Conservation (phyloP, 2,797 vertebrate genomes). For the Enteromius mattozi region DNA sequence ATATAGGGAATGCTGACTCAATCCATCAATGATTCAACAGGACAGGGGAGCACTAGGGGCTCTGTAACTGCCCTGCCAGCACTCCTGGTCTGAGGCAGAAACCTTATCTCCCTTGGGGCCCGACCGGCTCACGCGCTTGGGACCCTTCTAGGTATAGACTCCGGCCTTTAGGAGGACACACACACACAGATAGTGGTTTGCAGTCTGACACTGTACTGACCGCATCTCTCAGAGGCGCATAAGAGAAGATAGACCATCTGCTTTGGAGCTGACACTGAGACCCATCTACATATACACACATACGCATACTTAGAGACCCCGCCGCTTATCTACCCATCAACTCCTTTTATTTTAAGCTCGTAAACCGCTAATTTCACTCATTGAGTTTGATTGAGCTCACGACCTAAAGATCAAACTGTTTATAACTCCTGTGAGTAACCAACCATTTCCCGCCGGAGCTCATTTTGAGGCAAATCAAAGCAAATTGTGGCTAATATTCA, state of each 20-base stretch:
- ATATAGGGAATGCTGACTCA: conserved; percentile 60
- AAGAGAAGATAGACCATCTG: conserved; percentile 54
- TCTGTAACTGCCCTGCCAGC: conserved; percentile 66
- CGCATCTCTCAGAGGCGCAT: conserved; percentile 55
- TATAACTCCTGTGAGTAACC: conserved; percentile 21
- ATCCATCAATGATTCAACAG: conserved; percentile 71
- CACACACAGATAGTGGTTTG: conserved; percentile 54
- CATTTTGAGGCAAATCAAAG: conserved; percentile 24
- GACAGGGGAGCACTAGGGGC: conserved; percentile 60
- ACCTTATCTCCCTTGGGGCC: conserved; percentile 65
- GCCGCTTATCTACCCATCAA: conserved; percentile 23
- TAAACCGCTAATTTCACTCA: conserved; percentile 31
- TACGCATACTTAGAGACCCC: conserved; percentile 27
- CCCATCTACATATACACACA: conserved; percentile 33
- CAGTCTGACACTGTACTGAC: conserved; percentile 48
- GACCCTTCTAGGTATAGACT: conserved; percentile 58
- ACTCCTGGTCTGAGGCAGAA: conserved; percentile 65
- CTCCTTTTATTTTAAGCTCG: conserved; percentile 21
- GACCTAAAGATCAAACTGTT: conserved; percentile 40
- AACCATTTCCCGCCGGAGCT: conserved; percentile 6
- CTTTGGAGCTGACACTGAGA: conserved; percentile 44
- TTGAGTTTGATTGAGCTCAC: conserved; percentile 26
- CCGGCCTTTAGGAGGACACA: conserved; percentile 42
- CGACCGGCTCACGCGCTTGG: conserved; percentile 34
- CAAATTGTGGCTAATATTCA: conserved; percentile 35